A percentile compares a stretch with the other conserved stretches of the same genome.
These are phyloP conservation scores for Drosophila nannoptera DNA, from an alignment of 1,140 invertebrate species.

Conservation along the genomic window DNA sequence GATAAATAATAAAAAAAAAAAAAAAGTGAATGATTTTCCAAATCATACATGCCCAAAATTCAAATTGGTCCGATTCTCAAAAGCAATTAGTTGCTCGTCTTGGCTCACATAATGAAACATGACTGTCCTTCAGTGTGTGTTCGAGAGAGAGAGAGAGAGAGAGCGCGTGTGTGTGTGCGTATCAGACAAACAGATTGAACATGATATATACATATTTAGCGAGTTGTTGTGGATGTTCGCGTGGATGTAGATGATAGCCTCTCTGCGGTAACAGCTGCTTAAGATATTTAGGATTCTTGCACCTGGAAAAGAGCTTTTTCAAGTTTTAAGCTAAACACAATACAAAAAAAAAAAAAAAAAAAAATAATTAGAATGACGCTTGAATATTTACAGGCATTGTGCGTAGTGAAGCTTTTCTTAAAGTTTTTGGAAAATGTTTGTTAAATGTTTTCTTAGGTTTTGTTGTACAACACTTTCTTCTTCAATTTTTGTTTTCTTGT, in stretches of 20 bases:
- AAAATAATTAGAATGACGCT: conserved; percentile 41
- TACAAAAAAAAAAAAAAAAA: conserved; percentile 21
- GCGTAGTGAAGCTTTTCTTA: conserved; percentile 59
- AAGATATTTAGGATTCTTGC: conserved; percentile 33
- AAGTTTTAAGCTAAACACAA: conserved; percentile 18
- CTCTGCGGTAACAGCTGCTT: conserved; percentile 20
- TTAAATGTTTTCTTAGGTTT: not conserved
- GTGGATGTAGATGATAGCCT: conserved; percentile 16
- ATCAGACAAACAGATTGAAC: conserved; percentile 30
- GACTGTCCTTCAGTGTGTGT: too few species aligned
- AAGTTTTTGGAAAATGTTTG: not conserved
- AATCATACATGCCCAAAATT: too few species aligned
- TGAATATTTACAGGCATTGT: conserved; percentile 72
- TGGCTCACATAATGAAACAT: conserved; percentile 12
- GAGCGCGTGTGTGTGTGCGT: conserved; percentile 11
- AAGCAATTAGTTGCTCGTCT: conserved; percentile 7
- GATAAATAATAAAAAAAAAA: conserved; percentile 3
- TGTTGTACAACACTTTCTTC: conserved; percentile 3
- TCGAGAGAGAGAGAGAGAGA: too few species aligned
- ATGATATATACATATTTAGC: not conserved
- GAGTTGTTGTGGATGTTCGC: too few species aligned
- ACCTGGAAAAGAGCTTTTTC: conserved; percentile 44
- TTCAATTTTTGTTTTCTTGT: conserved; percentile 13
- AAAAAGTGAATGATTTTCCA: conserved; percentile 4
- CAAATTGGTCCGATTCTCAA: conserved; percentile 40